Conservation (phyloP, 2,888 invertebrate genomes). For the Chesias legatella region DNA sequence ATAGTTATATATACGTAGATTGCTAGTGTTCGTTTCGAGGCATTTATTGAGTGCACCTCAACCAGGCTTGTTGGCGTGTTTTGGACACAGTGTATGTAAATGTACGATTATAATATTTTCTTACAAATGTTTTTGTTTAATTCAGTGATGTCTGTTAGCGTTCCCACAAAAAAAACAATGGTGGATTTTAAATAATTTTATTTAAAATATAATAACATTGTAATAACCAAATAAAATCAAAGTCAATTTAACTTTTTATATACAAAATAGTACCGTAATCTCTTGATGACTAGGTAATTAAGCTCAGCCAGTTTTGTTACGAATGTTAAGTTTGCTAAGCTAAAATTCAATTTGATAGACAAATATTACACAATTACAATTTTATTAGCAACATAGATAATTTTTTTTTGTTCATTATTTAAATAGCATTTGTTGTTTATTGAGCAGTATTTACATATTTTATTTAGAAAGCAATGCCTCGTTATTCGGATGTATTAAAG, state of each 20-base stretch:
- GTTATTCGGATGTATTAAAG: constrained; percentile 52
- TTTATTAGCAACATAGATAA: constrained; percentile 6
- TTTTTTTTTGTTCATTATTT: constrained; percentile 22
- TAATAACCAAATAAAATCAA: constrained; percentile 47
- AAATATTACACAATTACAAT: constrained; percentile 12
- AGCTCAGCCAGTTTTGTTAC: constrained; percentile 56
- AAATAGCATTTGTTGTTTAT: constrained; percentile 34
- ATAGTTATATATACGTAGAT: constrained; percentile 40
- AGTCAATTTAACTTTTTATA: constrained; percentile 62
- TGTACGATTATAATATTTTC: constrained; percentile 70
- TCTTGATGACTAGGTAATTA: constrained; percentile 68
- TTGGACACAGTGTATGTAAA: constrained; percentile 61
- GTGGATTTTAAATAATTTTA: constrained; percentile 56
- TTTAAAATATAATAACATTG: constrained; percentile 55
- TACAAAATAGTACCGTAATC: constrained; percentile 71
- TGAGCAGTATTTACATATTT: constrained; percentile 61
- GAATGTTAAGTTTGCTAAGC: constrained; percentile 41
- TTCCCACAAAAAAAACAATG: constrained; percentile 22
- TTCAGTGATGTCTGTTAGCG: constrained; percentile 5
- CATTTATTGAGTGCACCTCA: constrained; percentile 56
- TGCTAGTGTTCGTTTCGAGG: constrained; percentile 55
- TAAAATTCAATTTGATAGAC: constrained; percentile 35
- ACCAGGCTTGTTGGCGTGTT: constrained; percentile 48
- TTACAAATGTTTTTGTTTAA: constrained; percentile 31
- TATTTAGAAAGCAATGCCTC: constrained; percentile 52